A percentile compares a stretch with the other conserved stretches of the same genome.
These are phyloP conservation scores for Tragelaphus oryx DNA, from an alignment of 2,797 vertebrate genomes.

Conservation along the genomic window DNA sequence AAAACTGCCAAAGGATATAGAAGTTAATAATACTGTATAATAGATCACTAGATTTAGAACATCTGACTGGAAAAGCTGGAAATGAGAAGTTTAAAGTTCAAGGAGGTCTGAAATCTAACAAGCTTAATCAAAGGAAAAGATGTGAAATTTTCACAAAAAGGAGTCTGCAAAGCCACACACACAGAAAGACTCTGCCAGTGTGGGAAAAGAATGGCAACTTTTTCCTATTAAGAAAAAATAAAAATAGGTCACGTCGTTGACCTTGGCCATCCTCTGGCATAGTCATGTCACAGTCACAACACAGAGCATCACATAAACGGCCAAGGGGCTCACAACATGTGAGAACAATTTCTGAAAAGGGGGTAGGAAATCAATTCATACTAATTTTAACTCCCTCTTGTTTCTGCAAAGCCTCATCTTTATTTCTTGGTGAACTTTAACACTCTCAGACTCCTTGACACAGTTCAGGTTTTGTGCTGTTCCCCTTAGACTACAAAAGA, in stretches of 20 bases:
- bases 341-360: constrained; percentile 68
- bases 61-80: constrained; percentile 65
- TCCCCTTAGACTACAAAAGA: constrained; percentile 66
- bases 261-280: constrained; percentile 74
- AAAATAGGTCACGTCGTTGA: constrained; percentile 75
- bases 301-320: constrained; percentile 65
- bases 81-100: constrained; percentile 77
- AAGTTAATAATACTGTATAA: constrained; percentile 69
- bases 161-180: constrained; percentile 73
- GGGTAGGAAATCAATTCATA: constrained; percentile 68
- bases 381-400: constrained; percentile 75
- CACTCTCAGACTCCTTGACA: constrained; percentile 59
- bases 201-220: constrained; percentile 75
- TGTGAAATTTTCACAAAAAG: constrained; percentile 74
- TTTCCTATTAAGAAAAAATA: constrained; percentile 77
- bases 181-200: constrained; percentile 70
- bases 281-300: constrained; percentile 70
- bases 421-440: constrained; percentile 73
- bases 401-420: constrained; percentile 68
- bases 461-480: constrained; percentile 67
- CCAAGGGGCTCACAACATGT: constrained; percentile 51
- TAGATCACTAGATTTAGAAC: constrained; percentile 67
- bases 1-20: constrained; percentile 31
- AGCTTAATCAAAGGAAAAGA: constrained; percentile 77
- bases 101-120: constrained; percentile 74